Evolutionary conservation across 2,888 invertebrate species (phyloP), one percentile per base, ranked within the genome.

Genomic region (Eristalis tenax): DNA sequence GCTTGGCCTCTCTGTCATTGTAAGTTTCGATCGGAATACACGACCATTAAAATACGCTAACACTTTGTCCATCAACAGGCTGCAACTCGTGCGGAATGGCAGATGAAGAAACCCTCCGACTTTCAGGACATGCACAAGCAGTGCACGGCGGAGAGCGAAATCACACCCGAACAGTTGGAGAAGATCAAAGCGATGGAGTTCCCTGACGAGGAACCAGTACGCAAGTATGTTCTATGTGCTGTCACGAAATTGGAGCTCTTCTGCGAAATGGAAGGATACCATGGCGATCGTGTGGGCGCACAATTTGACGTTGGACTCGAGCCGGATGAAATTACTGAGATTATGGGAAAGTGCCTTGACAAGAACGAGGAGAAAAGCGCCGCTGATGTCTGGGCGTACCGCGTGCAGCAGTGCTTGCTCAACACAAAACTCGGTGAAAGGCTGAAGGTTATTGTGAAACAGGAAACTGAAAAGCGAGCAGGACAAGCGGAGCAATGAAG

Each of bases 281-380:
- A 92, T 87, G 89, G 90, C 50, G 91, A 92, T 86, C 92, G 92
- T 38, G 83, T 92, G 80, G 92, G 90, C 69, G 91, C 91, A 75
- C 92, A 92, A 89, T 92, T 92, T 77, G 91, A 91, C 75, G 88
- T 92, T 74, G 89, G 92, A 91, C 83, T 89, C 88, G 61, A 92
- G 92, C 77, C 92, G 89, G 6, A 83, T 91, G 22, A 59, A 18
- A 26, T 15, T 23, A 23, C 26, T 2, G 77, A 88, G 32, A 91
- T 92, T 74, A 90, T 90, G 68, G 85, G 90, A 59, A 89, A 91
- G 65, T 93, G 93, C 80, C 83, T 91, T 61, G 92, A 92, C 71
- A 90, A 90, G 77, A 90, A 91, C 66, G 88, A 89, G 8, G 89
- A 91, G 61, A 90, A 90, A 40, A 90, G 90, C 63, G 89, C 91